phyloP scores from a whole-genome alignment of 2,797 vertebrate genomes.

The Chelidonichthys spinosus region DNA sequence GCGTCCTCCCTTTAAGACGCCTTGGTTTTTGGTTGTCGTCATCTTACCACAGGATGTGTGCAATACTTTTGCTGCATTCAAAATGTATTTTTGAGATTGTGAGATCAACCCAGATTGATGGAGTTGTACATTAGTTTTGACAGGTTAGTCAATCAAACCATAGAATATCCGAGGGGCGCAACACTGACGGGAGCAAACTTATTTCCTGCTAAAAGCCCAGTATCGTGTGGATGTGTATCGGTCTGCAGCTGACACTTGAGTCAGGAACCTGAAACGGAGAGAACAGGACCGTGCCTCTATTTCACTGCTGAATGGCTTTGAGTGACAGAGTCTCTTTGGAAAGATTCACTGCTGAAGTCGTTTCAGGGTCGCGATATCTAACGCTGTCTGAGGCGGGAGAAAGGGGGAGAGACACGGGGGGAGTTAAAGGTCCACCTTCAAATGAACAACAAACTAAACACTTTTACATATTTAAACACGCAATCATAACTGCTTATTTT shows the following conservation, averaged over 20 bases:
- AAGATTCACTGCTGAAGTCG: slow-evolving; percentile 33
- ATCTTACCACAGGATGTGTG: no score
- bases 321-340: slow-evolving; percentile 53
- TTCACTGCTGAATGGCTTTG: slow-evolving; percentile 47
- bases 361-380: slow-evolving; percentile 46
- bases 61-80: no score
- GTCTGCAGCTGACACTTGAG: slow-evolving; percentile 28
- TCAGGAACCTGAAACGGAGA: slow-evolving; percentile 1
- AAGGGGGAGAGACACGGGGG: slow-evolving; percentile 21
- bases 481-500: not conserved
- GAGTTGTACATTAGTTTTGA: not conserved
- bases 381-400: slow-evolving; percentile 45
- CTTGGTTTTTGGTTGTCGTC: no score
- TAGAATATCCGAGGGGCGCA: not conserved
- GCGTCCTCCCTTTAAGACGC: no score
- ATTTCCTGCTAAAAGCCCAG: accelerated
- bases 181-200: no score
- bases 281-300: slow-evolving; percentile 19
- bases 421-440: slow-evolving; percentile 29
- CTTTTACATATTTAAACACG: not conserved
- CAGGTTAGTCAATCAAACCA: not conserved
- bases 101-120: no score
- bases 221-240: not conserved
- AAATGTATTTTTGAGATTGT: no score
- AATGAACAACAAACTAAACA: no score